Conservation (phyloP, 2,888 invertebrate species). For the Aspidiotus destructor region DNA sequence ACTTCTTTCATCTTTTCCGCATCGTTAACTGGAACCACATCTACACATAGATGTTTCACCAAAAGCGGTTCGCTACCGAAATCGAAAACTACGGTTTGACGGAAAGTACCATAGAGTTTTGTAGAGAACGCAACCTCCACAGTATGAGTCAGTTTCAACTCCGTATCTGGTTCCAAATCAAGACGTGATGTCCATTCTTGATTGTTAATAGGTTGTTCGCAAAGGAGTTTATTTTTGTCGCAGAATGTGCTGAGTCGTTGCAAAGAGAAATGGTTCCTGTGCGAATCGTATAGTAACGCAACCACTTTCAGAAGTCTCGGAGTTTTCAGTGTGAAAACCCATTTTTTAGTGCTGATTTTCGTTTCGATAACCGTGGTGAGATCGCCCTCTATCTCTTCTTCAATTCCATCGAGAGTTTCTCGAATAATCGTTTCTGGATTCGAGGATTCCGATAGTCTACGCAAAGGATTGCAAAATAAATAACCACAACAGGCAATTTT, state of each 20-base stretch:
- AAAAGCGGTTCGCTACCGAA: conserved; percentile 56
- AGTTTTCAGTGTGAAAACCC: conserved; percentile 52
- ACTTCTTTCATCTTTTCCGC: conserved; percentile 55
- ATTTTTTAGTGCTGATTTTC: conserved; percentile 52
- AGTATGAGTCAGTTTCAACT: conserved; percentile 42
- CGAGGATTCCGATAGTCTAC: conserved; percentile 49
- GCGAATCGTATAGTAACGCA: conserved; percentile 59
- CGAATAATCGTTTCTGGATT: conserved; percentile 55
- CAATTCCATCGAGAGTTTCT: conserved; percentile 52
- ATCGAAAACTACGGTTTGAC: conserved; percentile 67
- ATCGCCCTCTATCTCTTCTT: conserved; percentile 51
- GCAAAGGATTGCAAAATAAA: neutral
- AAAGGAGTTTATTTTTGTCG: conserved; percentile 36
- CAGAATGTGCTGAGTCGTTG: conserved; percentile 33
- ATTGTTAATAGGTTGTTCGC: conserved; percentile 46
- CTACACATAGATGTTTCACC: conserved; percentile 61
- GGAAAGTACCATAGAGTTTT: conserved; percentile 66
- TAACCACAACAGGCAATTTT: neutral
- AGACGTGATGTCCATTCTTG: conserved; percentile 49
- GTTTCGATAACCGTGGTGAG: conserved; percentile 53
- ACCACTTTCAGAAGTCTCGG: conserved; percentile 51
- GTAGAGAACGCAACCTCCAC: conserved; percentile 54
- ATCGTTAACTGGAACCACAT: conserved; percentile 62
- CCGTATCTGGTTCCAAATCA: conserved; percentile 30
- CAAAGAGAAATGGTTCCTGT: conserved; percentile 57